phyloP scores from a whole-genome alignment of 2,113 vertebrate genomes.

The Catharus fuscescens region DNA sequence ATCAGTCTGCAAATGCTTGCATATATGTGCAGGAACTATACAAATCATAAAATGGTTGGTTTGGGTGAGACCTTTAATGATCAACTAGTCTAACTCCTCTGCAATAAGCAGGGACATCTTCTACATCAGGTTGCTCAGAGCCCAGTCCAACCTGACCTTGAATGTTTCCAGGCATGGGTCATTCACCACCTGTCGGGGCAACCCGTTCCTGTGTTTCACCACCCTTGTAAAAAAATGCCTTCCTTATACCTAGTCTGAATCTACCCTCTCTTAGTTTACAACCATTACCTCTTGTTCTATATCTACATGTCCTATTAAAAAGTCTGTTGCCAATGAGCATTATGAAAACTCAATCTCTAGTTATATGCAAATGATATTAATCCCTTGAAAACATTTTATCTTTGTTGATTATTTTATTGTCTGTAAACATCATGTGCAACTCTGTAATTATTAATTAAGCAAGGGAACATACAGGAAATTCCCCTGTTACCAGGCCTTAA shows the following conservation, averaged over 20 bases:
- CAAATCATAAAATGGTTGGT: background rate
- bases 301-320: background rate
- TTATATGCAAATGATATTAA: background rate
- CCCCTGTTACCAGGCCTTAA: constrained; percentile 55
- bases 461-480: constrained; percentile 49
- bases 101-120: background rate
- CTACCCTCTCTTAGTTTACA: background rate
- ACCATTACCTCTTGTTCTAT: background rate
- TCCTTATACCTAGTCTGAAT: background rate
- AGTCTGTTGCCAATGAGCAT: background rate
- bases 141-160: background rate
- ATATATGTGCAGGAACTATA: background rate
- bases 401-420: constrained; percentile 58
- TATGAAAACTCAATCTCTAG: background rate
- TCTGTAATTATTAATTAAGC: constrained; percentile 44
- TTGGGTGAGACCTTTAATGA: background rate
- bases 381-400: constrained; percentile 11
- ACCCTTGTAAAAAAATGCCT: background rate
- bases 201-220: background rate
- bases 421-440: constrained; percentile 46
- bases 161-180: background rate
- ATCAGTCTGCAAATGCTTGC: background rate
- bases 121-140: background rate
- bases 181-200: background rate
- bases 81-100: background rate